phyloP scores from a whole-genome alignment of 2,797 vertebrate species.

The Sebastes trivittatus region DNA sequence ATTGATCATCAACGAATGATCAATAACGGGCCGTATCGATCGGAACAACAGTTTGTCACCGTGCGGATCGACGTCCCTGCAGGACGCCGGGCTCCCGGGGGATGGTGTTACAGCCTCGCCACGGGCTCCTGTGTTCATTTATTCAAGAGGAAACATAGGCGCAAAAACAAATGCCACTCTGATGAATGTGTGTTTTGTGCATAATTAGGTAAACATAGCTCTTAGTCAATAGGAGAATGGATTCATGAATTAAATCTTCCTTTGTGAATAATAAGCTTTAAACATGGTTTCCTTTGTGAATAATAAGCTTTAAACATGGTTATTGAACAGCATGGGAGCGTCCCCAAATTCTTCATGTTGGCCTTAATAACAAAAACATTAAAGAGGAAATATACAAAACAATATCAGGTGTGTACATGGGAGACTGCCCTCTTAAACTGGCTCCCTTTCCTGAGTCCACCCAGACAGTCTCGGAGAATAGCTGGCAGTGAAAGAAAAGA shows the following conservation, averaged over 20 bases:
- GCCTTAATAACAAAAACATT: slow-evolving; percentile 11
- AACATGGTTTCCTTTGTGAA: slow-evolving; percentile 52
- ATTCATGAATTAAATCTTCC: slow-evolving; percentile 71
- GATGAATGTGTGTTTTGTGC: slow-evolving; percentile 75
- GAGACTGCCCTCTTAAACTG: slow-evolving; percentile 4
- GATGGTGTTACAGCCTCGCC: slow-evolving; percentile 49
- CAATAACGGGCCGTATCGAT: slow-evolving; percentile 72
- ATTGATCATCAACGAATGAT: slow-evolving; percentile 73
- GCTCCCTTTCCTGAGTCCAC: slow-evolving; percentile 13
- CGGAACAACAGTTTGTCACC: slow-evolving; percentile 67
- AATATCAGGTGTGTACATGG: background rate
- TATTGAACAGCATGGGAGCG: slow-evolving; percentile 37
- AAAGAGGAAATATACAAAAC: background rate
- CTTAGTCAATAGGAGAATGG: slow-evolving; percentile 68
- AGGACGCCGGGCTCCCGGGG: slow-evolving; percentile 44
- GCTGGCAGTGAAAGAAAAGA: slow-evolving; percentile 57
- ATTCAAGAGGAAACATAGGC: slow-evolving; percentile 60
- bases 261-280: slow-evolving; percentile 33
- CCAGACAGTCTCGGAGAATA: slow-evolving; percentile 46
- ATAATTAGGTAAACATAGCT: slow-evolving; percentile 76
- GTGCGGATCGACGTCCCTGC: slow-evolving; percentile 39
- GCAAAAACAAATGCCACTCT: slow-evolving; percentile 70
- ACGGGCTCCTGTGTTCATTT: slow-evolving; percentile 54
- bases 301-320: slow-evolving; percentile 56
- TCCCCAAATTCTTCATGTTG: slow-evolving; percentile 30